A percentile compares a stretch with the other conserved stretches of the same genome.
Evolutionary conservation across 2,113 vertebrate genomes (phyloP).

Genomic region (Aspidoscelis tigris): DNA sequence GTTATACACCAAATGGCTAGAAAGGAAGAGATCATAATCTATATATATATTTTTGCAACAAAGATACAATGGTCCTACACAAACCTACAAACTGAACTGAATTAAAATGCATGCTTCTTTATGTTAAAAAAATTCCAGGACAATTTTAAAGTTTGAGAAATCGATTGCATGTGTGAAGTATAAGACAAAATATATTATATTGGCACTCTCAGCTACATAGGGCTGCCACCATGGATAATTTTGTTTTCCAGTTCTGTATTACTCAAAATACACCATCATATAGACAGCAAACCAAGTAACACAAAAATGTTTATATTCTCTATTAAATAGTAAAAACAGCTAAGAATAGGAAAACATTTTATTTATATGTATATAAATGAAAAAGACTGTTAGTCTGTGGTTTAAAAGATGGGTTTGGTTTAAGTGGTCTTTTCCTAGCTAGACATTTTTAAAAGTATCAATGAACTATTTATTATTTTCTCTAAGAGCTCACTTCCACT

Average conservation of each 20-base stretch:
- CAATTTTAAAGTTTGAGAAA: background rate
- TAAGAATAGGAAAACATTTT: too few relatives aligned
- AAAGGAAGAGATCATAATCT: background rate
- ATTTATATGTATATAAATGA: background rate
- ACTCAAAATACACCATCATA: too few relatives aligned
- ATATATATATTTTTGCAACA: background rate
- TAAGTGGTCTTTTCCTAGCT: constrained; percentile 24
- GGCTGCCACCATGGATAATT: too few relatives aligned
- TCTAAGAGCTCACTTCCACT: background rate
- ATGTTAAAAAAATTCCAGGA: background rate
- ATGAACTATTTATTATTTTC: background rate
- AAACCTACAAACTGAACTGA: background rate
- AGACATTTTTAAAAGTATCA: too few relatives aligned
- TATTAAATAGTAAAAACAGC: too few relatives aligned
- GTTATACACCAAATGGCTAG: background rate
- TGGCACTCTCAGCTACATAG: too few relatives aligned
- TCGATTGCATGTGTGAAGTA: too few relatives aligned
- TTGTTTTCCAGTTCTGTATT: too few relatives aligned
- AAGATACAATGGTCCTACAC: background rate
- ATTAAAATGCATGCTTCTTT: too few relatives aligned
- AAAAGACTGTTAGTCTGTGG: constrained; percentile 12
- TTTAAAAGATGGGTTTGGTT: constrained; percentile 6
- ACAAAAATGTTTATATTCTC: too few relatives aligned
- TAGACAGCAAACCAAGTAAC: too few relatives aligned
- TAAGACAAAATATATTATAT: too few relatives aligned